phyloP scores from a whole-genome alignment of 2,888 invertebrate genomes.

The Lutraria lutraria region DNA sequence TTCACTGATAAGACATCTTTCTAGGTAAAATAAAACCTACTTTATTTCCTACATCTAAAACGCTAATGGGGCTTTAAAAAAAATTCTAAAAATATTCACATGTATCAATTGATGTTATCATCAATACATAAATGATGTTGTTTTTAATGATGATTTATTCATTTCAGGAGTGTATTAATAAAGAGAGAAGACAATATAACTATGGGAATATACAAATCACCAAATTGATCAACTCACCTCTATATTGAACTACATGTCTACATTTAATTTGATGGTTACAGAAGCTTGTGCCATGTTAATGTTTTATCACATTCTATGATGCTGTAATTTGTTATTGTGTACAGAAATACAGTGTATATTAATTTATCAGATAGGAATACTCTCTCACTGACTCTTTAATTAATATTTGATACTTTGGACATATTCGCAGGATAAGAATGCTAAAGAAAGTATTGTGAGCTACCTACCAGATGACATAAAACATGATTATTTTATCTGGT shows the following conservation, averaged over 20 bases:
- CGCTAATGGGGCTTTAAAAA: no score
- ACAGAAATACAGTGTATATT: not conserved
- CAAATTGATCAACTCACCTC: slow-evolving; percentile 52
- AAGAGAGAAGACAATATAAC: slow-evolving; percentile 76
- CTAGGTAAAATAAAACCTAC: no score
- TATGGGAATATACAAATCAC: slow-evolving; percentile 77
- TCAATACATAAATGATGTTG: no score
- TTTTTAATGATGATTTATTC: not conserved
- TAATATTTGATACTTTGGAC: not conserved
- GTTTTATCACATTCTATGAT: not conserved
- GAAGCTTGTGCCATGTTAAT: not conserved
- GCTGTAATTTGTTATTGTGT: not conserved
- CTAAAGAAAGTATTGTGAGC: no score
- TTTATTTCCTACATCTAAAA: no score
- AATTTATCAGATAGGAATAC: not conserved
- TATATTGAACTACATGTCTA: not conserved
- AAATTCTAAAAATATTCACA: no score
- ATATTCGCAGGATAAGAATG: no score
- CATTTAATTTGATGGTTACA: not conserved
- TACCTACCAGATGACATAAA: no score
- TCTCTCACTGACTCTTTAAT: not conserved
- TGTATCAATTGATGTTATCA: no score
- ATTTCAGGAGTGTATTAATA: slow-evolving; percentile 78
- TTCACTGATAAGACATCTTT: no score
- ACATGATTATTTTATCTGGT: no score